Evolutionary conservation across 2,888 invertebrate species (phyloP).

Genomic region (Caenorhabditis uteleia): DNA sequence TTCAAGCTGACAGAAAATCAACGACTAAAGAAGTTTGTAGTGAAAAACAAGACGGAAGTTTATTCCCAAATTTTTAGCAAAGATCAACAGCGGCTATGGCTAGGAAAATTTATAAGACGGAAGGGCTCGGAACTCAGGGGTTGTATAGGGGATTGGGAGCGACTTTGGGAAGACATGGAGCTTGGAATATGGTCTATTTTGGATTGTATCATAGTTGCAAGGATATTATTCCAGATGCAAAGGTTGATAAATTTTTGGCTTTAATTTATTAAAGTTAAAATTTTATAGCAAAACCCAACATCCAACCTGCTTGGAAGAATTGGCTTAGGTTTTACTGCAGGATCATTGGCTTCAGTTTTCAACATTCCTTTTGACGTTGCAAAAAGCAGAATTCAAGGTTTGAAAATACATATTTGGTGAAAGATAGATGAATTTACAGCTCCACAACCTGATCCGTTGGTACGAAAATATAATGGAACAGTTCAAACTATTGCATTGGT

Average conservation of each 20-base stretch:
- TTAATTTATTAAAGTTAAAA: no score
- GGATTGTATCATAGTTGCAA: slow-evolving; percentile 92
- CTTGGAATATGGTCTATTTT: slow-evolving; percentile 92
- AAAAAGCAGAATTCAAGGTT: slow-evolving; percentile 87
- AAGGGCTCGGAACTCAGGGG: slow-evolving; percentile 78
- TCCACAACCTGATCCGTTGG: slow-evolving; percentile 66
- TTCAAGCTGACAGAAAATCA: slow-evolving; percentile 61
- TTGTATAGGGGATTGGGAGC: slow-evolving; percentile 77
- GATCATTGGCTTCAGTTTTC: slow-evolving; percentile 83
- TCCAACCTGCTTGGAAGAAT: slow-evolving; percentile 72
- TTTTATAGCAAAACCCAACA: slow-evolving; percentile 61
- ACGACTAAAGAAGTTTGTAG: slow-evolving; percentile 4
- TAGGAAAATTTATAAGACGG: slow-evolving; percentile 79
- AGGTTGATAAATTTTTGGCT: no score
- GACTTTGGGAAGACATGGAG: slow-evolving; percentile 86
- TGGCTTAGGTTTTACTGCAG: slow-evolving; percentile 84
- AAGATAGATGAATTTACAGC: slow-evolving; percentile 11
- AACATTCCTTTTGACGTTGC: slow-evolving; percentile 97
- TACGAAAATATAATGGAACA: slow-evolving; percentile 81
- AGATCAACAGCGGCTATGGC: slow-evolving; percentile 82
- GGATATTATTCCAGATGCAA: slow-evolving; percentile 73
- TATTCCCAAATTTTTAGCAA: slow-evolving; percentile 67
- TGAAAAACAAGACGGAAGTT: neutral
- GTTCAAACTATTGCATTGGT: slow-evolving; percentile 79
- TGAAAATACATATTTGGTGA: neutral